These are phyloP conservation scores for Varanus komodoensis DNA, from an alignment of 2,113 vertebrate species.

Conservation along the genomic window DNA sequence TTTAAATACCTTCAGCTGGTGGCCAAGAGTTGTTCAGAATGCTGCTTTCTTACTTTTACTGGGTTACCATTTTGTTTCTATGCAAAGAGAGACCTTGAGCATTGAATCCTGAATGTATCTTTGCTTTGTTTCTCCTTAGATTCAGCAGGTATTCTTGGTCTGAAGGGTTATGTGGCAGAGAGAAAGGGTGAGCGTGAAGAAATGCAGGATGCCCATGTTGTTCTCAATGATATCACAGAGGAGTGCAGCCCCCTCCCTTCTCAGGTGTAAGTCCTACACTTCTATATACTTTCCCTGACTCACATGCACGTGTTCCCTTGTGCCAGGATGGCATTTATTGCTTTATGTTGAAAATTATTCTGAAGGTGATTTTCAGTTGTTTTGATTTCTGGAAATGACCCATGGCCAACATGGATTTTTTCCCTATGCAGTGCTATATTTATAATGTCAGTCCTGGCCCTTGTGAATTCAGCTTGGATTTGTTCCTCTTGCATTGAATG, in stretches of 20 bases:
- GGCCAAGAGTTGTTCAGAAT: background rate
- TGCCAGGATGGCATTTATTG: background rate
- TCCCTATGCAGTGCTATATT: background rate
- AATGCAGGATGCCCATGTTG: slow-evolving; percentile 96
- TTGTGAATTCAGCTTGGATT: background rate
- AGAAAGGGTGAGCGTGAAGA: slow-evolving; percentile 93
- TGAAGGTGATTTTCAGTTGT: background rate
- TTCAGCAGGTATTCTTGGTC: slow-evolving; percentile 76
- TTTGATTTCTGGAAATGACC: background rate
- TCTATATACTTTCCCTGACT: accelerated
- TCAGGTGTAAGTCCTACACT: slow-evolving; percentile 84
- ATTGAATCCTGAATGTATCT: slow-evolving; percentile 57
- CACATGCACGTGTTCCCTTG: background rate
- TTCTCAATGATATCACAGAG: slow-evolving; percentile 85
- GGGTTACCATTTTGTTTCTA: background rate
- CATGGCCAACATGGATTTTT: background rate
- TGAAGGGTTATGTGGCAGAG: slow-evolving; percentile 90
- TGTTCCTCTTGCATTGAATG: no score
- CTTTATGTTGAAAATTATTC: background rate
- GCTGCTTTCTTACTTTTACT: background rate
- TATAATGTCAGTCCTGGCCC: background rate
- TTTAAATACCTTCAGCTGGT: background rate
- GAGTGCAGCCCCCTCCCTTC: slow-evolving; percentile 77
- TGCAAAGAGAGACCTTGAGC: background rate
- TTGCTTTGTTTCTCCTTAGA: slow-evolving; percentile 65